Conservation (phyloP, 2,888 invertebrate species). For the Agriopis leucophaearia region DNA sequence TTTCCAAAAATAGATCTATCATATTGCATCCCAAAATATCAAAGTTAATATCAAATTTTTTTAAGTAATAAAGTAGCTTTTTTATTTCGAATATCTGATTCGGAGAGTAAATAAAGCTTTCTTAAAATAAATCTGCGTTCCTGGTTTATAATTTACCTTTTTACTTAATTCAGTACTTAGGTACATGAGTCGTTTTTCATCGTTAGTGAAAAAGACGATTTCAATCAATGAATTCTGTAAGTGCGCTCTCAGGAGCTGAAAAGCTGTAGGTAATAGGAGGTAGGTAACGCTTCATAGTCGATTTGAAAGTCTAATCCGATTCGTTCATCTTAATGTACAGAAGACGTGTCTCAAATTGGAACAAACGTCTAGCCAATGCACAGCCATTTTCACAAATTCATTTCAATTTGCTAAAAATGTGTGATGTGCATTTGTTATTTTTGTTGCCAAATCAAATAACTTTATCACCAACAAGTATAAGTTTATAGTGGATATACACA, state of each 20-base stretch:
- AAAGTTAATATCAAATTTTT: too few relatives aligned
- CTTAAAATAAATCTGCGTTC: too few relatives aligned
- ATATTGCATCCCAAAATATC: too few relatives aligned
- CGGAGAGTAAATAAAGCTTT: too few relatives aligned
- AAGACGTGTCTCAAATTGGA: slow-evolving; percentile 24
- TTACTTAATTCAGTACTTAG: too few relatives aligned
- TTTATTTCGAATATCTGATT: too few relatives aligned
- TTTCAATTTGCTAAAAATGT: slow-evolving; percentile 14
- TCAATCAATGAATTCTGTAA: slow-evolving; percentile 6
- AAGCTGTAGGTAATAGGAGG: slow-evolving; percentile 8
- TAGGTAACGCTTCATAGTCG: slow-evolving; percentile 16
- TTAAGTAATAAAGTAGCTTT: too few relatives aligned
- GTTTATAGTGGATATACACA: too few relatives aligned
- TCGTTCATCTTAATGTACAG: slow-evolving; percentile 22
- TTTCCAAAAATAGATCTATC: too few relatives aligned
- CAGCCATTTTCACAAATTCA: slow-evolving; percentile 14
- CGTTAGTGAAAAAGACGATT: background rate
- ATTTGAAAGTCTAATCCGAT: slow-evolving; percentile 22
- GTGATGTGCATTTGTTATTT: slow-evolving; percentile 12
- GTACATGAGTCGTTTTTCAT: background rate
- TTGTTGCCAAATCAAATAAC: background rate
- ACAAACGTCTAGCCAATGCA: slow-evolving; percentile 17
- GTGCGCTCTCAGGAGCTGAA: background rate
- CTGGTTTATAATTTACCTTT: too few relatives aligned
- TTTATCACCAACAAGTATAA: too few relatives aligned